Evolutionary conservation across 1,140 invertebrate genomes (phyloP).

Genomic region (Lucilia sericata): DNA sequence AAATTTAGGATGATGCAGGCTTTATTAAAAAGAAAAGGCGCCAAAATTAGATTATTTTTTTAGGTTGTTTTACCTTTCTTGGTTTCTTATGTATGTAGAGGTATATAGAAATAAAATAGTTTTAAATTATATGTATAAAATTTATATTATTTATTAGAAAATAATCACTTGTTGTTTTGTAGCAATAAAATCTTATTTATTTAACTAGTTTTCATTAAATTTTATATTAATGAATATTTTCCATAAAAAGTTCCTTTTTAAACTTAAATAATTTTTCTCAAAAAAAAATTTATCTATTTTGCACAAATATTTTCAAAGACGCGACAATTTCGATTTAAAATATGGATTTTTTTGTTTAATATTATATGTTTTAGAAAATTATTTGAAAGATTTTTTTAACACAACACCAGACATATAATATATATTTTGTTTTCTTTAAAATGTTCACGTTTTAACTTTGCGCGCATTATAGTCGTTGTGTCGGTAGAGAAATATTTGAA

Average conservation of each 20-base stretch:
- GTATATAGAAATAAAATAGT: too few relatives aligned
- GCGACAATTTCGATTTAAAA: not conserved
- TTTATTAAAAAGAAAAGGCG: constrained; percentile 18
- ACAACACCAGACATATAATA: constrained; percentile 4
- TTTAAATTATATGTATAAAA: constrained; percentile 23
- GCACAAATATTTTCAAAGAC: not conserved
- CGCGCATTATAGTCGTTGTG: not conserved
- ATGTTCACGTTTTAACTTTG: constrained; percentile 11
- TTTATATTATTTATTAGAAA: constrained; percentile 44
- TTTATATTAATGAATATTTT: constrained; percentile 37
- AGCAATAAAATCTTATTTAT: constrained; percentile 32
- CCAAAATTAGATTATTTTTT: constrained; percentile 22
- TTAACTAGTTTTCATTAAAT: constrained; percentile 39
- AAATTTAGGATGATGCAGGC: not conserved
- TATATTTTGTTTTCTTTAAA: not conserved
- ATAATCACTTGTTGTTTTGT: constrained; percentile 44
- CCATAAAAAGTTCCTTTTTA: constrained; percentile 6
- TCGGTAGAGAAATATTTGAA: too few relatives aligned
- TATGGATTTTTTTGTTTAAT: not conserved
- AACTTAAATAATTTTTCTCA: not conserved
- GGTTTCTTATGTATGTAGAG: not conserved
- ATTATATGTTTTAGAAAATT: not conserved
- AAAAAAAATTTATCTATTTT: not conserved
- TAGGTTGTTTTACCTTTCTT: not conserved
- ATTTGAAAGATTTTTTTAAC: not conserved